Percentiles rank a stretch among this genome's conserved stretches.
These are phyloP conservation scores for Oligia strigilis DNA, from an alignment of 2,888 invertebrate genomes.

Conservation along the genomic window DNA sequence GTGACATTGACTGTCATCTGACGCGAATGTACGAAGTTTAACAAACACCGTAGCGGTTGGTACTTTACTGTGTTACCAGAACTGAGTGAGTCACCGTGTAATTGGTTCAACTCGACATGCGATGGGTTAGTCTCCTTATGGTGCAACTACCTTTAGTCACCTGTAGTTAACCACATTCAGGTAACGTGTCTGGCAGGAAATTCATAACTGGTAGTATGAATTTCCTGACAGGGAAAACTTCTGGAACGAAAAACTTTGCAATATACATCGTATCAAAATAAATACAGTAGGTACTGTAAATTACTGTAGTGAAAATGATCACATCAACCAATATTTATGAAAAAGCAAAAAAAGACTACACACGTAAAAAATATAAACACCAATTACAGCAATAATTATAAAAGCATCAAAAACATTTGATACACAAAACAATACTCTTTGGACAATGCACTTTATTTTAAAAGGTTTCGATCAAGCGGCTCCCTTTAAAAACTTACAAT, in stretches of 20 bases:
- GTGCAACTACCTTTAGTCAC: neutral
- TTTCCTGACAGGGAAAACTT: too few species aligned
- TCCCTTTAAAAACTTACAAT: conserved; percentile 81
- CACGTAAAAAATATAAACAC: neutral
- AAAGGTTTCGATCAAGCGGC: conserved; percentile 84
- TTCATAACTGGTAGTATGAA: neutral
- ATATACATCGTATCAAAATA: neutral
- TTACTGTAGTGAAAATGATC: neutral
- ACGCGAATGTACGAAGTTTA: neutral
- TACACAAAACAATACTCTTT: conserved; percentile 58
- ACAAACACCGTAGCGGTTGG: neutral
- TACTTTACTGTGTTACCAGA: neutral
- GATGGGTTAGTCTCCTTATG: neutral
- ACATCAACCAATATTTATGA: neutral
- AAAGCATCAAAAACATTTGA: conserved; percentile 29
- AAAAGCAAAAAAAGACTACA: neutral
- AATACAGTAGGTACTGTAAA: neutral
- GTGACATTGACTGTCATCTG: neutral
- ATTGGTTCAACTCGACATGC: neutral
- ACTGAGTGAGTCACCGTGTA: conserved; percentile 24
- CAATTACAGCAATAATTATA: conserved; percentile 34
- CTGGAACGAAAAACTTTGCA: neutral
- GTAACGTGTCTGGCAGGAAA: neutral
- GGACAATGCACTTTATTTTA: conserved; percentile 68
- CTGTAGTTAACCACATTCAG: neutral